Evolutionary conservation across 2,113 vertebrate genomes (phyloP).

Genomic region (Rallus limicola): DNA sequence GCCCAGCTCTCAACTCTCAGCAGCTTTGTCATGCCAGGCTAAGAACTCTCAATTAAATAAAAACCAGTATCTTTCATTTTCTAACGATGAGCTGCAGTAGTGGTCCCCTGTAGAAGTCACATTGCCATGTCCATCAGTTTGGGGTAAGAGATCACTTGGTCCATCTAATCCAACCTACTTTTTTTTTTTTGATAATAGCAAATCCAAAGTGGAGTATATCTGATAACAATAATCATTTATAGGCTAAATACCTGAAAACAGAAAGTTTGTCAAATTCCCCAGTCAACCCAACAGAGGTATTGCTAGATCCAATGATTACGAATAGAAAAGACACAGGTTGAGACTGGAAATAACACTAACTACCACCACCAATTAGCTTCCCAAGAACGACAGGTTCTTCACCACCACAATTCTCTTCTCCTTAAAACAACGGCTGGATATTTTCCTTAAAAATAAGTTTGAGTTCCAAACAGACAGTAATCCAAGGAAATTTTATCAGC

Average conservation of each 20-base stretch:
- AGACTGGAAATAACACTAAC: not conserved
- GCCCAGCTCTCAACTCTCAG: constrained; percentile 17
- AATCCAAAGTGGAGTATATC: not conserved
- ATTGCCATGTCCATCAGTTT: not conserved
- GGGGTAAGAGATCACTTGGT: not conserved
- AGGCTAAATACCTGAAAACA: not conserved
- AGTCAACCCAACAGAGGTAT: not conserved
- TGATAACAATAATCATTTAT: not conserved
- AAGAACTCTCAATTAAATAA: not conserved
- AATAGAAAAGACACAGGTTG: not conserved
- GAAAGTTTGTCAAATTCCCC: not conserved
- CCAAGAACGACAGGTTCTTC: not conserved
- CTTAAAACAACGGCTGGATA: not conserved
- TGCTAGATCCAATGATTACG: not conserved
- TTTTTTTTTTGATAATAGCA: not conserved
- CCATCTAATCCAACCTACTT: not conserved
- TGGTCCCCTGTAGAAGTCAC: not conserved
- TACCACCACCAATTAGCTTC: not conserved
- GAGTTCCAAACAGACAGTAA: not conserved
- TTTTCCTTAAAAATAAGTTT: not conserved
- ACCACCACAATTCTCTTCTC: not conserved
- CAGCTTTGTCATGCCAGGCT: not conserved
- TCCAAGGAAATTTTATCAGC: not conserved
- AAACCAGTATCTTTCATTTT: not conserved
- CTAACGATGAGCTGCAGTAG: not conserved